Evolutionary conservation across 2,797 vertebrate genomes (phyloP).

Genomic region (Platalea minor): DNA sequence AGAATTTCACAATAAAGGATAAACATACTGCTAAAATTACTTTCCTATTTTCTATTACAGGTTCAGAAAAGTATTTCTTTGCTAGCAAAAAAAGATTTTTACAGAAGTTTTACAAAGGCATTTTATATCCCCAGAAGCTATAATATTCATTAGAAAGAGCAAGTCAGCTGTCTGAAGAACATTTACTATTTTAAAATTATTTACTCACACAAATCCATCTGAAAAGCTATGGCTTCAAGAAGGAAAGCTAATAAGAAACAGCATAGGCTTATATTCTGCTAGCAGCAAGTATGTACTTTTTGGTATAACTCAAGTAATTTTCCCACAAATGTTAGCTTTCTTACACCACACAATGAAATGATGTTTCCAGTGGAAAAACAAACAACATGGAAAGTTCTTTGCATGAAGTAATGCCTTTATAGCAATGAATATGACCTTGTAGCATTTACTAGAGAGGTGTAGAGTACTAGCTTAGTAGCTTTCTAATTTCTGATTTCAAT

Average conservation of each 20-base stretch:
- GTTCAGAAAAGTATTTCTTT: background rate
- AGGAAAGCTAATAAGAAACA: background rate
- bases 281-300: background rate
- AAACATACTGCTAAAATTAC: background rate
- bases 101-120: background rate
- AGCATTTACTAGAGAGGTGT: background rate
- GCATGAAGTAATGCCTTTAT: background rate
- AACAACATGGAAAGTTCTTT: background rate
- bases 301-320: background rate
- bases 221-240: background rate
- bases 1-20: background rate
- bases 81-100: background rate
- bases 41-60: background rate
- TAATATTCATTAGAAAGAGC: background rate
- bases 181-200: background rate
- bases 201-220: background rate
- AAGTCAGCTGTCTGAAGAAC: background rate
- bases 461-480: background rate
- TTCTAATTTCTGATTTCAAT: conserved; percentile 27
- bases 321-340: background rate
- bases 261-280: background rate
- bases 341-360: background rate
- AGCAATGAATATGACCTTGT: background rate
- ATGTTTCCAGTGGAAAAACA: background rate
- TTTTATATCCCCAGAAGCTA: background rate